A percentile compares a stretch with the other conserved stretches of the same genome.
phyloP scores from a whole-genome alignment of 2,888 invertebrate genomes.

The Capitulum mitella region DNA sequence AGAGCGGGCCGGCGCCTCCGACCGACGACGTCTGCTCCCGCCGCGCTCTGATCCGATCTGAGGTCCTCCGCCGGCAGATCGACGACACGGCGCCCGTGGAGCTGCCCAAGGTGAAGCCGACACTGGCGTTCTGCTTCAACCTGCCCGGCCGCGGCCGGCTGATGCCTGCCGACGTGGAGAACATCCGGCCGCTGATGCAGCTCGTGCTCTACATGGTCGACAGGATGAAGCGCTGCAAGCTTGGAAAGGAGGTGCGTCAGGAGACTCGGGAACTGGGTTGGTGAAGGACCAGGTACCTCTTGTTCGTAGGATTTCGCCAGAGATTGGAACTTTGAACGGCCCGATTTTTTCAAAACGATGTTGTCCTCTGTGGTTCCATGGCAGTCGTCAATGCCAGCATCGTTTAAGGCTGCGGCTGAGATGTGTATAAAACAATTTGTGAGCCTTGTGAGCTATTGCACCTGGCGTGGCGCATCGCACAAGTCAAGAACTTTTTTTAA shows the following conservation, averaged over 20 bases:
- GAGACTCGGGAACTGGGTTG: too few relatives aligned
- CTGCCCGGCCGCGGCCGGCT: conserved; percentile 41
- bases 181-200: conserved; percentile 69
- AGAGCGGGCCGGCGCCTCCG: too few relatives aligned
- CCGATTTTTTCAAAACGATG: too few relatives aligned
- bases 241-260: conserved; percentile 94
- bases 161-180: conserved; percentile 61
- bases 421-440: too few relatives aligned
- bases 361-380: too few relatives aligned
- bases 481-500: too few relatives aligned
- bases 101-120: conserved; percentile 32
- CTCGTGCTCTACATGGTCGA: conserved; percentile 90
- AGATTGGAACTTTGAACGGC: too few relatives aligned
- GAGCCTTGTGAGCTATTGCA: too few relatives aligned
- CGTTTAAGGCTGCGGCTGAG: too few relatives aligned
- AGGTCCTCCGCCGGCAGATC: neutral
- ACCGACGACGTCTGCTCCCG: neutral
- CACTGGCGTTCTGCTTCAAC: conserved; percentile 41
- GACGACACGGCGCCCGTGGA: conserved; percentile 34
- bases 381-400: too few relatives aligned
- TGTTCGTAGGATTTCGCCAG: too few relatives aligned
- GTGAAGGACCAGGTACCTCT: conserved; percentile 37
- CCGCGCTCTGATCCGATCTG: neutral
- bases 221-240: conserved; percentile 73
- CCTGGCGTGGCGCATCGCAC: too few relatives aligned